Base-by-base conservation (phyloP, 1,140 invertebrate genomes). In the Linepithema humile region DNA sequence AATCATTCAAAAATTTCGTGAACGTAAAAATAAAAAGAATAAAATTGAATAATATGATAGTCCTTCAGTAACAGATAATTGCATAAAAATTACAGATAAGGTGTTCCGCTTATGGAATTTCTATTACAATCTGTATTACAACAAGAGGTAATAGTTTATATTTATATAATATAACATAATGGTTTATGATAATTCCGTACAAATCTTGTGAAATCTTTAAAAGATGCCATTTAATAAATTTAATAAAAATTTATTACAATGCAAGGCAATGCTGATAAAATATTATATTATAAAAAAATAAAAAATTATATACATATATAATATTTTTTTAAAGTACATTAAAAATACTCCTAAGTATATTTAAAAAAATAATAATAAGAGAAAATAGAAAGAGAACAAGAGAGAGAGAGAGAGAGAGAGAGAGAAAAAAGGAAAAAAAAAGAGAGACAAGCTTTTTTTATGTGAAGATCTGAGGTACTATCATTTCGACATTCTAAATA, bases 251-350 rank as follows among this genome's bases (percentile, higher is more conserved):
- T 53, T 7, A 60, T 35, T 32, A 60, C 32, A 35, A 59, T 29
- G 15, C 29, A 2, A 32, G 3, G 15, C 6, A 17, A 15, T 59
- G 57, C 4, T 59, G 15, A 32, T 59, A 32, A 35, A n/a, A n/a
- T n/a, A n/a, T n/a, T n/a, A n/a, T 35, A 26, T 29, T 59, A 60
- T 60, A 35, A 60, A 60, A 60, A 60, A 17, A 6, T 59, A 17
- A 59, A 59, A 59, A 59, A 32, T n/a, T n/a, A n/a, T n/a, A n/a
- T n/a, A n/a, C n/a, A n/a, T n/a, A n/a, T n/a, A 32, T 17, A 64
- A 64, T 40, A n/a, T 26, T 77, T 48, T 67, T 69, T 78, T 23
- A 32, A 67, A 78, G 53, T 2, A 20, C 4, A 23, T 53, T 6
- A 26, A 50, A 45, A 65, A 69, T 20, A 38, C 2, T 23, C 23